Evolutionary conservation across 2,888 invertebrate genomes (phyloP).

Genomic region (Torymus auratus): DNA sequence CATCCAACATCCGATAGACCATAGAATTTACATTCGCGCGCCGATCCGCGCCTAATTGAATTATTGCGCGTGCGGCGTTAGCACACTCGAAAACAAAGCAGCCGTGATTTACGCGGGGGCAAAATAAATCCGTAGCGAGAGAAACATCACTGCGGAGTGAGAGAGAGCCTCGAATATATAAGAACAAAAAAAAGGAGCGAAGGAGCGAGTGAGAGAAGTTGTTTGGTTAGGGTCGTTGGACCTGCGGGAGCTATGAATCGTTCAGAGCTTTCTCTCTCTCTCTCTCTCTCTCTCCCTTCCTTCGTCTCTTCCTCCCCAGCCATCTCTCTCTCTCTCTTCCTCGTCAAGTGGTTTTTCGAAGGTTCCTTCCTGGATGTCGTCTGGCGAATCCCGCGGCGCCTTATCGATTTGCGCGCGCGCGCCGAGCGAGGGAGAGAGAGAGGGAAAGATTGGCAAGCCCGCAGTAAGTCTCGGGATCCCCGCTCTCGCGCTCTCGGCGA

Average conservation of each 20-base stretch:
- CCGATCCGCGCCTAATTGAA: no score
- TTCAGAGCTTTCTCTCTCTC: constrained; percentile 47
- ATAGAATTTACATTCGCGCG: no score
- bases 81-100: background rate
- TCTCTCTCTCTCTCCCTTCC: constrained; percentile 22
- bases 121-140: constrained; percentile 12
- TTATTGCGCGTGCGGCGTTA: no score
- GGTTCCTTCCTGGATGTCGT: constrained; percentile 59
- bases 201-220: constrained; percentile 42
- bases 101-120: constrained; percentile 36
- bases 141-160: constrained; percentile 11
- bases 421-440: constrained; percentile 21
- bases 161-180: constrained; percentile 20
- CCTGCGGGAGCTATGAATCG: constrained; percentile 59
- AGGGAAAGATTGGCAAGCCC: constrained; percentile 55
- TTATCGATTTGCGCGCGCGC: constrained; percentile 55
- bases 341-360: constrained; percentile 59
- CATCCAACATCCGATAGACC: no score
- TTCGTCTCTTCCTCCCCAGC: background rate
- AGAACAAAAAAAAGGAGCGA: constrained; percentile 13
- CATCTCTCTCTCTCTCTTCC: constrained; percentile 36
- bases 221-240: constrained; percentile 58
- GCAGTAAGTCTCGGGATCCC: constrained; percentile 47
- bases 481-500: constrained; percentile 29
- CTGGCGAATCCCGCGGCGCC: constrained; percentile 58